Conservation (phyloP, 2,888 invertebrate genomes). For the Lumbricus terrestris region DNA sequence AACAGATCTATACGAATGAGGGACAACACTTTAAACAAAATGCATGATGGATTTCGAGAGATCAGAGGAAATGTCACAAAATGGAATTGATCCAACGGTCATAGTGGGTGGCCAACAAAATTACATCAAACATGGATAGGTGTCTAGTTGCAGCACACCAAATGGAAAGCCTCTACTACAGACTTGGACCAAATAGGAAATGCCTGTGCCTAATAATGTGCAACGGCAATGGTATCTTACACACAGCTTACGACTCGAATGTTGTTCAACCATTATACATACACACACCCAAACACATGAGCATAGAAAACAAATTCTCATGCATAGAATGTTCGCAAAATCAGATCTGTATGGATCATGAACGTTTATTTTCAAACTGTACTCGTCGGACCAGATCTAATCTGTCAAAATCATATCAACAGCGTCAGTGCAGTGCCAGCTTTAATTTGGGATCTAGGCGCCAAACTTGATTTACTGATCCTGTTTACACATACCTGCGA, state of each 20-base stretch:
- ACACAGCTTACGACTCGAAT: neutral
- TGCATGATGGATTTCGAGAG: neutral
- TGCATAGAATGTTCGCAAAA: neutral
- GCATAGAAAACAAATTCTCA: neutral
- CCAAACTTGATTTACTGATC: no score
- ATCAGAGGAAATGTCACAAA: neutral
- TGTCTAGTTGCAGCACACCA: neutral
- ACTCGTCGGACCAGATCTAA: no score
- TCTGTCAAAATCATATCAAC: no score
- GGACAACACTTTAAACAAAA: neutral
- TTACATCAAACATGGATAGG: neutral
- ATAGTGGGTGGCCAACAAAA: neutral
- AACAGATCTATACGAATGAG: neutral
- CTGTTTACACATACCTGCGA: no score
- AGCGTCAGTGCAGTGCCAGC: no score
- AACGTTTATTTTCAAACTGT: neutral
- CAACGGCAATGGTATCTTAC: neutral
- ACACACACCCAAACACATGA: neutral
- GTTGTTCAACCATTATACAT: neutral
- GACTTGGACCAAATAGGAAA: neutral
- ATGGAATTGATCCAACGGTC: neutral
- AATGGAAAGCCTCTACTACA: neutral
- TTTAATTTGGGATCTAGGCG: no score
- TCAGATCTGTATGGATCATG: neutral
- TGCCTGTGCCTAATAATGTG: neutral